A percentile compares a stretch with the other conserved stretches of the same genome.
Conservation (phyloP, 1,140 invertebrate species). For the Aphis craccivora region DNA sequence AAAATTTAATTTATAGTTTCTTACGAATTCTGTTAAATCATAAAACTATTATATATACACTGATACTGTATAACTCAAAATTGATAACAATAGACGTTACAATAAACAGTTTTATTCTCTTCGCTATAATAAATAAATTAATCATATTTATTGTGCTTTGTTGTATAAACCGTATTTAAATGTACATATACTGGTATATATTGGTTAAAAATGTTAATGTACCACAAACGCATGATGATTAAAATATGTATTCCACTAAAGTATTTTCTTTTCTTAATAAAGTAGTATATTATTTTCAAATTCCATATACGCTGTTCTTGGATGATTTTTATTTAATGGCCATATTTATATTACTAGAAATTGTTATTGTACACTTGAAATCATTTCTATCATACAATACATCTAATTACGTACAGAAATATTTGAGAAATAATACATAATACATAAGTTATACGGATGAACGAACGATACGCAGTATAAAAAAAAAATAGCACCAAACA, state of each 20-base stretch:
- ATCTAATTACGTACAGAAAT: background rate
- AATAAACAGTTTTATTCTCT: background rate
- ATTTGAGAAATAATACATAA: background rate
- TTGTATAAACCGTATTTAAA: background rate
- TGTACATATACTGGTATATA: background rate
- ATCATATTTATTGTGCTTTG: background rate
- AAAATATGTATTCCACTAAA: background rate
- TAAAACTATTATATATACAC: background rate
- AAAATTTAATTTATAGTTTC: background rate
- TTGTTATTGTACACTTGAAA: background rate
- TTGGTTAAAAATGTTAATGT: background rate
- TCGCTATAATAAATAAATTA: background rate
- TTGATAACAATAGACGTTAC: background rate
- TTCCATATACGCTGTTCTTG: background rate
- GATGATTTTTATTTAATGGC: background rate
- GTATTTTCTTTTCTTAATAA: no score
- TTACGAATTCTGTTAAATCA: background rate
- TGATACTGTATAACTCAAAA: background rate
- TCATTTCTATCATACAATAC: background rate
- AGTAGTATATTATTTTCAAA: background rate
- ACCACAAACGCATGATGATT: background rate
- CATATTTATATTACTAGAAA: background rate
- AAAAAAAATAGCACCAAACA: background rate
- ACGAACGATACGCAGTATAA: background rate
- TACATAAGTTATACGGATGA: background rate